These are phyloP conservation scores for Drosophila incognita DNA, from an alignment of 2,888 invertebrate species.

Conservation along the genomic window DNA sequence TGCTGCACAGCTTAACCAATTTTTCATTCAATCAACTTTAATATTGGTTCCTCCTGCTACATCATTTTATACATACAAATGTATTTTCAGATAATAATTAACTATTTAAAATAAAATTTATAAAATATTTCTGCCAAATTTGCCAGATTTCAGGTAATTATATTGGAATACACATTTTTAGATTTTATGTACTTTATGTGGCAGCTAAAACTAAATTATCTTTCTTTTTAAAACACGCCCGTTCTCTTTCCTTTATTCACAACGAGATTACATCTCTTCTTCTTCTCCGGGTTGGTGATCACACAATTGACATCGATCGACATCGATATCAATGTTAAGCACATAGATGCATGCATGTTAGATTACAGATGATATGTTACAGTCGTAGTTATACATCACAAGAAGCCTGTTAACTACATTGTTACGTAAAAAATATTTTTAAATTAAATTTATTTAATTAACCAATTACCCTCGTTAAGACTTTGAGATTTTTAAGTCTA, in stretches of 20 bases:
- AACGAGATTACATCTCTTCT: no score
- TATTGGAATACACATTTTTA: background rate
- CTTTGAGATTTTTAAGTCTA: background rate
- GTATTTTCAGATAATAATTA: no score
- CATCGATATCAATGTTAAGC: no score
- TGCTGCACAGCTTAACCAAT: slow-evolving; percentile 9
- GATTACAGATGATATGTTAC: no score
- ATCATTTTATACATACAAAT: no score
- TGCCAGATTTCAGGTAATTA: background rate
- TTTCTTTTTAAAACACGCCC: no score
- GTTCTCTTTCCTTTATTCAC: no score
- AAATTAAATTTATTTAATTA: background rate
- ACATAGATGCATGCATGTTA: no score
- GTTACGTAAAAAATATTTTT: background rate
- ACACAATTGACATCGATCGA: no score
- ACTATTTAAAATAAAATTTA: background rate
- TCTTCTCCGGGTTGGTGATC: no score
- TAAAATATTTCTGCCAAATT: background rate
- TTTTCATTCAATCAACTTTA: background rate
- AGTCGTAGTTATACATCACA: no score
- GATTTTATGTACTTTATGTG: background rate
- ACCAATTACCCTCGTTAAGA: background rate
- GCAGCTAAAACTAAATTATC: no score
- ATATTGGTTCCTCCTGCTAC: background rate
- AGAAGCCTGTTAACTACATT: background rate